Evolutionary conservation across 2,113 vertebrate species (phyloP), one percentile per base, ranked within the genome.

Genomic region (Toxotes chatareus): DNA sequence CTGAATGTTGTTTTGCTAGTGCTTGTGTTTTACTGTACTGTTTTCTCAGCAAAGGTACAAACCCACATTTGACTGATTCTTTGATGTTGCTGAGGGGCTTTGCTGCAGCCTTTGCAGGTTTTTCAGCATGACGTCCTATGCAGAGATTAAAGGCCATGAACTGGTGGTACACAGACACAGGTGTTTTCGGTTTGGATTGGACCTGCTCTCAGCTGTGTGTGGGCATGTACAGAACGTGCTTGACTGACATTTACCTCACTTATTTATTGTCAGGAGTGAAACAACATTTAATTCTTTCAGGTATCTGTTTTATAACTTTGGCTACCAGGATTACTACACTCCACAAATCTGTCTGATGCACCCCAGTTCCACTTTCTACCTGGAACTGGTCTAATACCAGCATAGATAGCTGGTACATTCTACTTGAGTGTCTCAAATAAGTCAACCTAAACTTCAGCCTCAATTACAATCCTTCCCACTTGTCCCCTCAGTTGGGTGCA

Each of bases 101-200:
- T 16, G 32, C 32, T 56, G 62, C 34, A 34, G 53, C n/a, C 27
- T 73, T 7, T 51, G 12, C 55, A 60, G 38, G 42, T 34, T 21
- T 57, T 59, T 31, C 27, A 40, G 32, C 13, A 4, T 23, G 12
- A n/a, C 34, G 8, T 34, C 44, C 42, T 80, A 4, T 17, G 34
- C 17, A 16, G 16, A 74, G 78, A 16, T 68, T 38, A 46, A 53
- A 76, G 17, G 38, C 46, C n/a, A 13, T 51, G 27, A 27, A 73
- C 12, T 10, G 6, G 76, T 13, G n/a, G 44, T 34, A 17, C 69
- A 49, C 31, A 31, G 61, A 31, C 73, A 67, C 67, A 76, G 62
- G 61, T 62, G 73, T 62, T 66, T 66, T 64, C 27, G 73, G 67
- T 81, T 38, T 32, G 55, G 44, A 68, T 73, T 36, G 34, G 68